Evolutionary conservation across 2,113 vertebrate genomes (phyloP), one percentile per base, ranked within the genome.

Genomic region (Burhinus bistriatus): DNA sequence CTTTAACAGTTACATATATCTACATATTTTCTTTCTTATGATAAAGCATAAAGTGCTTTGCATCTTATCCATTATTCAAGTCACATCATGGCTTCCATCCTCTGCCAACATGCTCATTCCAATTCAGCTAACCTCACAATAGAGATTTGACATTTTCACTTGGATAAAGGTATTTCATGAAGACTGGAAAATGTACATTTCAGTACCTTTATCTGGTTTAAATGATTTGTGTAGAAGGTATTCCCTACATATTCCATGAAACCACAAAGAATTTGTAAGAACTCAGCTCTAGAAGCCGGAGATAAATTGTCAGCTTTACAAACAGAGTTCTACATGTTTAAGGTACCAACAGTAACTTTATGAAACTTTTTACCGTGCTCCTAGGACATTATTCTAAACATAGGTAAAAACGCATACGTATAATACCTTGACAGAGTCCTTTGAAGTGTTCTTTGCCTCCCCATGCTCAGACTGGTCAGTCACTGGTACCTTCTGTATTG

Each of bases 351-450:
- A 68, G 14, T 11, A 94, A 44, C 30, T 30, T 77, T 5, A 47
- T 4, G 42, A 57, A 92, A 76, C 44, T 51, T 52, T 71, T 87
- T 30, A n/a, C 2, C 2, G 1, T 25, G 36, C 15, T 85, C 82
- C 40, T n/a, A 72, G 27, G 52, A 72, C 15, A 27, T 3, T 72
- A 7, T 14, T 79, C 54, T 61, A 92, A 76, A 66, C 21, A 89
- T 8, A 3, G 9, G n/a, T 40, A 44, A 54, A 58, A 29, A 15
- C 3, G 8, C 22, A 9, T 36, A 57, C 15, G 11, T 57, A 77
- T 15, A 76, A 61, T 96, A 98, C 97, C 97, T 98, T 94, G 70
- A 82, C 22, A 23, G 95, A 75, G 23, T 58, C 92, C 14, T 81
- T 7, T 83, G 83, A 81, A 15, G 1, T 38, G 36, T 12, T 62